Conservation (phyloP, 2,797 vertebrate species). For the Tachyglossus aculeatus region DNA sequence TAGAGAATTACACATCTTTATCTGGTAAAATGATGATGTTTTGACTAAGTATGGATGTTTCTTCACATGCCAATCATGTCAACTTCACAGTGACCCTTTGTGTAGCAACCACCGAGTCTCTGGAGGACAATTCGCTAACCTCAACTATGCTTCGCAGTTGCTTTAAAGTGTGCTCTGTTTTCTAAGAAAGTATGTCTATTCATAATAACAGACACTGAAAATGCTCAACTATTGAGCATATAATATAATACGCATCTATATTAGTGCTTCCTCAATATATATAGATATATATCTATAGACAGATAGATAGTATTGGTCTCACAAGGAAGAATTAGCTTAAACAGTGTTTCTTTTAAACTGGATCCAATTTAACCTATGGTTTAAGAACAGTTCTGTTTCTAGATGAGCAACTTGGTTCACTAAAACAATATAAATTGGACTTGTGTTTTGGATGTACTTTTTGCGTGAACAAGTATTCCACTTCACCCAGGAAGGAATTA, state of each 20-base stretch:
- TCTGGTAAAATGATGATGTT: not conserved
- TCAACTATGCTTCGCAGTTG: not conserved
- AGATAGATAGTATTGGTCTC: too few species aligned
- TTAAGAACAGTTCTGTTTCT: not conserved
- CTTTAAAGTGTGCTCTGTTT: not conserved
- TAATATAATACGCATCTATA: too few species aligned
- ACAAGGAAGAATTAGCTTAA: not conserved
- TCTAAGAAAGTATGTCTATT: not conserved
- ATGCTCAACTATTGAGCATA: not conserved
- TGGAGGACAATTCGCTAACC: constrained; percentile 9
- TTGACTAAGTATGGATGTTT: not conserved
- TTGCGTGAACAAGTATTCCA: too few species aligned
- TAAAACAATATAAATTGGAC: not conserved
- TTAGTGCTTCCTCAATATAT: too few species aligned
- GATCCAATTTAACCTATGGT: not conserved
- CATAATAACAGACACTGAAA: not conserved
- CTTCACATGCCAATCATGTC: not conserved
- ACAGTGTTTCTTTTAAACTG: not conserved
- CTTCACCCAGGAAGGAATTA: too few species aligned
- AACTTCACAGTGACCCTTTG: not conserved
- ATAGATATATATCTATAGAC: too few species aligned
- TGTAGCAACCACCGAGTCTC: not conserved
- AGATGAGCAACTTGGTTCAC: not conserved
- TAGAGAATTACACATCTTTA: not conserved
- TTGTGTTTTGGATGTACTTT: too few species aligned